Conservation (phyloP, 2,113 vertebrate species). For the Neofelis nebulosa region DNA sequence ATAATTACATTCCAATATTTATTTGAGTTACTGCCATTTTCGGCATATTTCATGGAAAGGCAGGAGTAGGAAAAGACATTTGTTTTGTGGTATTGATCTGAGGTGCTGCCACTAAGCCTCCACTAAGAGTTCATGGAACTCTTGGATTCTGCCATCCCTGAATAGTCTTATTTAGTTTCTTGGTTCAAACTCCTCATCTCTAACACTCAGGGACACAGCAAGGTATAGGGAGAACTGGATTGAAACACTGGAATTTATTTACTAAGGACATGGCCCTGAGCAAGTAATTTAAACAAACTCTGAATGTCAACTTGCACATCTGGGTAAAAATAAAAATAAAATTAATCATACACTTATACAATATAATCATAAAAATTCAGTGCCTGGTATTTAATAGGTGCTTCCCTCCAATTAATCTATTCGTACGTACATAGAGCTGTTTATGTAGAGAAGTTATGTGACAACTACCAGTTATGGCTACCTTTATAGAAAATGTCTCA, state of each 20-base stretch:
- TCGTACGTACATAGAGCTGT: background rate
- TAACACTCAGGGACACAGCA: background rate
- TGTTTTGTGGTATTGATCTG: slow-evolving; percentile 19
- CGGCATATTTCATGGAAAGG: slow-evolving; percentile 14
- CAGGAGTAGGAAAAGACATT: background rate
- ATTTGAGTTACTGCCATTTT: slow-evolving; percentile 9
- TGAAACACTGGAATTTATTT: slow-evolving; percentile 28
- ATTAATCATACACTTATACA: background rate
- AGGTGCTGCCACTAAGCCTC: background rate
- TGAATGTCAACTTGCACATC: background rate
- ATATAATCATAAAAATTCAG: slow-evolving; percentile 8
- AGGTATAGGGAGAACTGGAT: background rate
- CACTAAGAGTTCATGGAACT: background rate
- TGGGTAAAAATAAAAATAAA: slow-evolving; percentile 27
- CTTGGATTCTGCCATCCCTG: background rate
- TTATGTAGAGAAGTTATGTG: slow-evolving; percentile 58
- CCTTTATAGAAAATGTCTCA: slow-evolving; percentile 45
- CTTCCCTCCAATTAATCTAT: slow-evolving; percentile 40
- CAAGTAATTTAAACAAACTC: background rate
- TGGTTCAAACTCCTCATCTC: background rate
- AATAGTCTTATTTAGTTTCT: background rate
- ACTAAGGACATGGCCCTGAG: background rate
- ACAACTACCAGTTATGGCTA: slow-evolving; percentile 34
- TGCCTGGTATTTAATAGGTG: slow-evolving; percentile 19
- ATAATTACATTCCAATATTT: slow-evolving; percentile 15